A percentile compares a stretch with the other conserved stretches of the same genome.
phyloP scores from a whole-genome alignment of 2,797 vertebrate genomes.

The Carapus acus region DNA sequence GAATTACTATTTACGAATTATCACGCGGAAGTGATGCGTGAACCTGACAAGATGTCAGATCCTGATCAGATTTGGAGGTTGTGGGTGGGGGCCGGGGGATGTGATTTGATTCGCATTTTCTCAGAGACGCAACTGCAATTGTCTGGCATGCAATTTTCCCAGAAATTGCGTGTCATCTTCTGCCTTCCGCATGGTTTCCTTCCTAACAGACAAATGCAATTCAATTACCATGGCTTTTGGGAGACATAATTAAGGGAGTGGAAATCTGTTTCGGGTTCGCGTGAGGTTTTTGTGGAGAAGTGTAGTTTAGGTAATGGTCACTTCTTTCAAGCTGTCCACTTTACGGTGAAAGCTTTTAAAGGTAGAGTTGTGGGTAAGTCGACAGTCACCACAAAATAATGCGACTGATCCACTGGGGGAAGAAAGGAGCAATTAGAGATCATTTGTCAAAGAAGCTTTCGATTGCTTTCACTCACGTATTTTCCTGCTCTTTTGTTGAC shows the following conservation, averaged over 20 bases:
- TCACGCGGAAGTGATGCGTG: constrained; percentile 37
- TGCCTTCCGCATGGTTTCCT: constrained; percentile 29
- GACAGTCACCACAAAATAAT: constrained; percentile 73
- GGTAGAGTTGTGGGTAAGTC: constrained; percentile 75
- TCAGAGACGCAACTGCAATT: constrained; percentile 20
- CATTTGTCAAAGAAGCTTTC: constrained; percentile 94
- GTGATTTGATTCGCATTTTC: constrained; percentile 4
- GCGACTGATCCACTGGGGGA: constrained; percentile 77
- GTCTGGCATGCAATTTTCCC: constrained; percentile 27
- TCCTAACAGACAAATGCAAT: constrained; percentile 53
- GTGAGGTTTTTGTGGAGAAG: constrained; percentile 46
- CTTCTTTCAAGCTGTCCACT: constrained; percentile 70
- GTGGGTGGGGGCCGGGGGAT: too few species aligned
- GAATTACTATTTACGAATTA: constrained; percentile 63
- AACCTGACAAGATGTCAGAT: constrained; percentile 49
- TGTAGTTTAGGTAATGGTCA: constrained; percentile 78
- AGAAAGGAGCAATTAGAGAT: constrained; percentile 98
- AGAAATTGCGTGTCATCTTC: constrained; percentile 42
- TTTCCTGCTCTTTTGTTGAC: constrained; percentile 89
- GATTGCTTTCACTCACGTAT: constrained; percentile 81
- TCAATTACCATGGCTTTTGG: constrained; percentile 65
- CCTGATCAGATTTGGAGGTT: constrained; percentile 42
- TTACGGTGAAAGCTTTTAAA: constrained; percentile 77
- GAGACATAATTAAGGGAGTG: constrained; percentile 48
- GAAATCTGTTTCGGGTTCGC: constrained; percentile 38